Conservation (phyloP, 2,888 invertebrate genomes). For the Leptinotarsa haldemani region DNA sequence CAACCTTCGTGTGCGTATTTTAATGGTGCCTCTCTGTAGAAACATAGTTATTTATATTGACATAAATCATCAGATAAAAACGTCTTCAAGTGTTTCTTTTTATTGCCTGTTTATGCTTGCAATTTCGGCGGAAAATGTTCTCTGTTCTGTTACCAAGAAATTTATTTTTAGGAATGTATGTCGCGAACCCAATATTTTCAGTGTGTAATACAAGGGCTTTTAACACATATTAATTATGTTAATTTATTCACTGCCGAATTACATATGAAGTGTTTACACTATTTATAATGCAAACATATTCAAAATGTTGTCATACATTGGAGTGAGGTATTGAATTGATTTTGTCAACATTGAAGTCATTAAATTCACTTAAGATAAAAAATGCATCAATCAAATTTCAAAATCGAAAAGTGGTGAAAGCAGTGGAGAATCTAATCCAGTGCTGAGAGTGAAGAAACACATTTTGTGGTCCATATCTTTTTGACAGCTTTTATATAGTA, state of each 20-base stretch:
- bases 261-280: neutral
- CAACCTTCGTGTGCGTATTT: no score
- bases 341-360: neutral
- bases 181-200: constrained; percentile 1
- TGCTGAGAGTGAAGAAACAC: no score
- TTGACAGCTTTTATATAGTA: no score
- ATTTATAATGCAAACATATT: neutral
- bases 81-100: constrained; percentile 7
- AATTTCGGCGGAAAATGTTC: constrained; percentile 1
- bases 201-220: constrained; percentile 6
- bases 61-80: constrained; percentile 12
- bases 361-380: neutral
- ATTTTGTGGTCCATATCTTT: no score
- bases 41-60: neutral
- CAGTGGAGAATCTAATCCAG: no score
- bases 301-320: neutral
- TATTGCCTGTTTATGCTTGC: neutral
- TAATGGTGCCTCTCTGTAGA: neutral
- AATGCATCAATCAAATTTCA: neutral
- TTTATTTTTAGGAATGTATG: constrained; percentile 16
- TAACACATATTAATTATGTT: neutral
- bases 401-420: neutral
- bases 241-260: neutral
- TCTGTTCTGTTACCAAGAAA: constrained; percentile 5
- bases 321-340: neutral